These are phyloP conservation scores for Caenorhabditis uteleia DNA, from an alignment of 2,888 invertebrate species.

Conservation along the genomic window DNA sequence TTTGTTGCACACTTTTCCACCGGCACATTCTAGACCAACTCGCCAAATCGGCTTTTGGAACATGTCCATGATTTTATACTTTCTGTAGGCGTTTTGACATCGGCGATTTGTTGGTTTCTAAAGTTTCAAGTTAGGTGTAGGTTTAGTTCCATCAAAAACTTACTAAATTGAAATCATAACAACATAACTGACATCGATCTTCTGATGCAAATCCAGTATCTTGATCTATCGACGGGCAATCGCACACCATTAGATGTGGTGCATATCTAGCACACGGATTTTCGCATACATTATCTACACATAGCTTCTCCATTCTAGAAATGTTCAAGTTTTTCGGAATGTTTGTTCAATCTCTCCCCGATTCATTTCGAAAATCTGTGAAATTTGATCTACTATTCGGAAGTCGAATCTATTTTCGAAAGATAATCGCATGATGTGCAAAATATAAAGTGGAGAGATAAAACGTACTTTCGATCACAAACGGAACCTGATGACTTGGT, in stretches of 20 bases:
- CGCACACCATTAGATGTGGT: slow-evolving; percentile 69
- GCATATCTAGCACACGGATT: slow-evolving; percentile 68
- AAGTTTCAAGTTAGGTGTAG: slow-evolving; percentile 14
- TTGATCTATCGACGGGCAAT: slow-evolving; percentile 68
- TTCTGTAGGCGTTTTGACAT: slow-evolving; percentile 67
- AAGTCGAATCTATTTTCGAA: too few species aligned
- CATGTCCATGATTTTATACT: slow-evolving; percentile 61
- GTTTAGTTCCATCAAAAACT: slow-evolving; percentile 13
- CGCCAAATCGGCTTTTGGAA: slow-evolving; percentile 63
- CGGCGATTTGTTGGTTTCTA: slow-evolving; percentile 66
- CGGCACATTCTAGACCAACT: slow-evolving; percentile 67
- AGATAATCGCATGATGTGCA: not conserved
- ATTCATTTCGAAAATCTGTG: too few species aligned
- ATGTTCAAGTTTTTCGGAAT: too few species aligned
- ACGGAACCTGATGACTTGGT: slow-evolving; percentile 65
- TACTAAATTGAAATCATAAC: slow-evolving; percentile 68
- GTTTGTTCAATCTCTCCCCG: too few species aligned
- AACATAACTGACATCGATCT: slow-evolving; percentile 69
- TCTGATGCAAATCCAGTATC: slow-evolving; percentile 69
- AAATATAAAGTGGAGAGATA: not conserved
- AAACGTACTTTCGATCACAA: slow-evolving; percentile 66
- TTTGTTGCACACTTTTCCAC: slow-evolving; percentile 67
- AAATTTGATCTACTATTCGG: too few species aligned
- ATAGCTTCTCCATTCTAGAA: slow-evolving; percentile 67
- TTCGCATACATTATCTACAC: slow-evolving; percentile 68